Evolutionary conservation across 2,888 invertebrate genomes (phyloP).

Genomic region (Podabrus alpinus): DNA sequence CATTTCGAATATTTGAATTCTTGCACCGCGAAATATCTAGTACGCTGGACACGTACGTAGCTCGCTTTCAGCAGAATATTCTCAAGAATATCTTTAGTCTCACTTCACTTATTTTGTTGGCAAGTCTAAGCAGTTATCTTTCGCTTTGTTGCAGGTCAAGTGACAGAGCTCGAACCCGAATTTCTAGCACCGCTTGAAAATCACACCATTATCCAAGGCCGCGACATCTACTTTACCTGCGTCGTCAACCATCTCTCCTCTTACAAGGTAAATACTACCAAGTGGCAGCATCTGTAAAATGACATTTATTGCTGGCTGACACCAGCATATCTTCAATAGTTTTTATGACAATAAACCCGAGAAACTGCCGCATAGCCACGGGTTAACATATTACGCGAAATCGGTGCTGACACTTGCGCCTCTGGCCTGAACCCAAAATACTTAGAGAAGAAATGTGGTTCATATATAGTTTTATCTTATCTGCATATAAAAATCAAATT

Average conservation of each 20-base stretch:
- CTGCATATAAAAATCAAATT: not conserved
- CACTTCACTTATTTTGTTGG: constrained; percentile 53
- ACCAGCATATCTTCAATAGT: constrained; percentile 41
- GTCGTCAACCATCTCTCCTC: constrained; percentile 87
- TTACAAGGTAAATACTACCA: constrained; percentile 76
- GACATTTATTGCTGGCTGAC: constrained; percentile 43
- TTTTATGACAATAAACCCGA: constrained; percentile 44
- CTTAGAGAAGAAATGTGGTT: constrained; percentile 38
- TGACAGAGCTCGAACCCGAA: constrained; percentile 72
- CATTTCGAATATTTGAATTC: constrained; percentile 54
- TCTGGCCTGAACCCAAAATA: constrained; percentile 37
- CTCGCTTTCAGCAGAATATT: constrained; percentile 53
- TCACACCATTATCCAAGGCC: constrained; percentile 83
- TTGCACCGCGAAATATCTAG: constrained; percentile 44
- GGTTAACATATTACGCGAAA: constrained; percentile 48
- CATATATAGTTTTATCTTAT: constrained; percentile 18
- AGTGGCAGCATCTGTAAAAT: constrained; percentile 29
- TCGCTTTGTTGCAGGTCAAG: constrained; percentile 66
- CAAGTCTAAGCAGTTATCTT: constrained; percentile 48
- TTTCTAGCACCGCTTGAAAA: constrained; percentile 85
- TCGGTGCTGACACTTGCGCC: constrained; percentile 47
- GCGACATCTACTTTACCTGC: constrained; percentile 88
- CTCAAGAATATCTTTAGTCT: constrained; percentile 54
- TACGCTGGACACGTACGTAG: constrained; percentile 53
- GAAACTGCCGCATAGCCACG: constrained; percentile 39